phyloP scores from a whole-genome alignment of 2,888 invertebrate species.

The Hyalella azteca region DNA sequence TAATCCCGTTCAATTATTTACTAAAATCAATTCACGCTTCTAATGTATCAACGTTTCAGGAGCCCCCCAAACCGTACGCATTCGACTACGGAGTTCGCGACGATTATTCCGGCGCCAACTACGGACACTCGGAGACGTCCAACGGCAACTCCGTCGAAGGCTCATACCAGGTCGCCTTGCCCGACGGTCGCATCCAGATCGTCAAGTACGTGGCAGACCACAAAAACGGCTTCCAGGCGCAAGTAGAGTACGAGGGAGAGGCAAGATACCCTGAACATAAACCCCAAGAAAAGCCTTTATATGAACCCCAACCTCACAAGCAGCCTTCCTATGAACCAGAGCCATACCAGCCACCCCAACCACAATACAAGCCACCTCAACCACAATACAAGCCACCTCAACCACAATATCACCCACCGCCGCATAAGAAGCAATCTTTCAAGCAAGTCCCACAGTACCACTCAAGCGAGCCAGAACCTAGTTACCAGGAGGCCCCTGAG shows the following conservation, averaged over 20 bases:
- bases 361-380: conserved; percentile 8
- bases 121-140: conserved; percentile 72
- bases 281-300: conserved; percentile 3
- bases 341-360: conserved; percentile 35
- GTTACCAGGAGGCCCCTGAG: not conserved
- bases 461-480: not conserved
- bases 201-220: conserved; percentile 40
- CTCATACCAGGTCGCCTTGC: conserved; percentile 71
- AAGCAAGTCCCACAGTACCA: conserved; percentile 14
- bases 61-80: conserved; percentile 67
- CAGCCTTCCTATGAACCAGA: not conserved
- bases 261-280: conserved; percentile 18
- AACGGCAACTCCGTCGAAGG: conserved; percentile 72
- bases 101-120: conserved; percentile 68
- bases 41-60: not conserved
- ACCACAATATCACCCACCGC: not conserved
- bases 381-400: not conserved
- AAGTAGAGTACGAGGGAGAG: conserved; percentile 36
- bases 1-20: too few species aligned
- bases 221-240: conserved; percentile 35
- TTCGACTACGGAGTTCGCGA: conserved; percentile 73
- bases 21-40: too few species aligned
- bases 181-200: conserved; percentile 79
- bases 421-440: not conserved
- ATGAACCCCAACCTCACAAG: not conserved